phyloP scores from a whole-genome alignment of 2,888 invertebrate species.

The Papilio gigon region DNA sequence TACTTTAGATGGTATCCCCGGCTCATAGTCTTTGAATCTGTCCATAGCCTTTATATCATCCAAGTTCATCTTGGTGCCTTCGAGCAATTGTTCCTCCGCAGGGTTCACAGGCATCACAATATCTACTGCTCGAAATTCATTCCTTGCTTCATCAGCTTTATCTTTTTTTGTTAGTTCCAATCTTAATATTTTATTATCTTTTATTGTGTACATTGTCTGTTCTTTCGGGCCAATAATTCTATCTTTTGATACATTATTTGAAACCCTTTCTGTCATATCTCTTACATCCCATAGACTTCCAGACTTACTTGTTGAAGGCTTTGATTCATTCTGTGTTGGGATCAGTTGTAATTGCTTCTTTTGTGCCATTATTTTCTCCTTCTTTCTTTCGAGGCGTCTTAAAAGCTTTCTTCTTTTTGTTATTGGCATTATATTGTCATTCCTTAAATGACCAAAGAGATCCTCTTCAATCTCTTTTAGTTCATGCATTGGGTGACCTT shows the following conservation, averaged over 20 bases:
- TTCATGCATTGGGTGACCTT: constrained; percentile 80
- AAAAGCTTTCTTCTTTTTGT: constrained; percentile 75
- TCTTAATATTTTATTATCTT: constrained; percentile 76
- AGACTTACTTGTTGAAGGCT: constrained; percentile 48
- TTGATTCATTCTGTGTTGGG: constrained; percentile 43
- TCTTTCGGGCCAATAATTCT: constrained; percentile 62
- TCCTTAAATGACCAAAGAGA: constrained; percentile 73
- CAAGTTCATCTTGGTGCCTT: constrained; percentile 75
- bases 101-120: constrained; percentile 66
- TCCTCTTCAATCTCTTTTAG: constrained; percentile 76
- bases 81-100: constrained; percentile 67
- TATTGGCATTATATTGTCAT: constrained; percentile 64
- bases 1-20: constrained; percentile 80
- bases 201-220: constrained; percentile 76
- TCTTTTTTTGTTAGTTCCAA: constrained; percentile 57
- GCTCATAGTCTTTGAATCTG: constrained; percentile 78
- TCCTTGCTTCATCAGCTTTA: constrained; percentile 42
- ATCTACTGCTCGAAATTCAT: constrained; percentile 64
- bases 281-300: constrained; percentile 77
- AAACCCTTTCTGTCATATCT: constrained; percentile 52
- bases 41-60: constrained; percentile 81
- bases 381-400: constrained; percentile 72
- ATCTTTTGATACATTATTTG: constrained; percentile 44
- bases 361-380: constrained; percentile 59
- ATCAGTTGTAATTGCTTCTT: constrained; percentile 54